Percentiles rank a stretch among this genome's conserved stretches.
These are phyloP conservation scores for Peromyscus maniculatus DNA, from an alignment of 2,113 vertebrate genomes.

Conservation along the genomic window DNA sequence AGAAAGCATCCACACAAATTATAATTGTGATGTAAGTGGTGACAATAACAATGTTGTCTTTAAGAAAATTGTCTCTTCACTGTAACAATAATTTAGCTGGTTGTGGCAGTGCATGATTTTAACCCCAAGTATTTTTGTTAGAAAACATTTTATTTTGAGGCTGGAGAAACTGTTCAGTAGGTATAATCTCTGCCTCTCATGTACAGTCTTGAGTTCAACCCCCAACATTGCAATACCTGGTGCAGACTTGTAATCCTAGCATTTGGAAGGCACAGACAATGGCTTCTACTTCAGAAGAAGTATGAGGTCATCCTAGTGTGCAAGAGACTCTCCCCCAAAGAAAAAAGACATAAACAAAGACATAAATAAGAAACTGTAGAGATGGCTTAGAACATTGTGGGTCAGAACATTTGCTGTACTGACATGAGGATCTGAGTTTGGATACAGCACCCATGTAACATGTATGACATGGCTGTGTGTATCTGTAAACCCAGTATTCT, in stretches of 20 bases:
- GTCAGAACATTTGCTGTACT: not conserved
- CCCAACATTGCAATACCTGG: not conserved
- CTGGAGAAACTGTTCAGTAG: not conserved
- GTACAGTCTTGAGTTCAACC: not conserved
- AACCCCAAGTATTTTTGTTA: not conserved
- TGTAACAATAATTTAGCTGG: not conserved
- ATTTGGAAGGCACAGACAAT: not conserved
- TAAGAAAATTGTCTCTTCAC: conserved; percentile 35
- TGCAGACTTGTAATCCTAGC: not conserved
- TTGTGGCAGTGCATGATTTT: not conserved
- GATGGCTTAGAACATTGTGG: not conserved
- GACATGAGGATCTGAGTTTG: not conserved
- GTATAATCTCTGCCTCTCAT: not conserved
- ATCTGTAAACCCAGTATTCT: no score
- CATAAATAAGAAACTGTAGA: not conserved
- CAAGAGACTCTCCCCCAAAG: not conserved
- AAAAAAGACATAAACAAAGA: not conserved
- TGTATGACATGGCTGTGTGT: no score
- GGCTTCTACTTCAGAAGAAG: not conserved
- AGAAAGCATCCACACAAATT: not conserved
- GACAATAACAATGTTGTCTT: not conserved
- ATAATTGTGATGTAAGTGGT: not conserved
- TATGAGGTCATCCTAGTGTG: not conserved
- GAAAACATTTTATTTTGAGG: not conserved
- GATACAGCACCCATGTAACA: no score